phyloP scores from a whole-genome alignment of 1,140 invertebrate genomes.

The Gonioctena quinquepunctata region DNA sequence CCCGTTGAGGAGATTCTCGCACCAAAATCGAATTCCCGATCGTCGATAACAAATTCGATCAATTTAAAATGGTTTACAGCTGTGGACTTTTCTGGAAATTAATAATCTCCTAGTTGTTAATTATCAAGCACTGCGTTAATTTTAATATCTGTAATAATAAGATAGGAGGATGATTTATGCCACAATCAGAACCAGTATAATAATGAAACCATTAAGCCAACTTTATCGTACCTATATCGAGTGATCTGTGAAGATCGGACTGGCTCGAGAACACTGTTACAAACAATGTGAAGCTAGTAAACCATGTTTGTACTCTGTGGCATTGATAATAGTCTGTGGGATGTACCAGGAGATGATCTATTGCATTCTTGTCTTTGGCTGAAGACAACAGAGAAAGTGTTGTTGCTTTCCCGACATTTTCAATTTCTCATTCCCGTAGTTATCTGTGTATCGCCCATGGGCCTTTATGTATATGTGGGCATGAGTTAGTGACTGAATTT shows the following conservation, averaged over 20 bases:
- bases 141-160: slow-evolving; percentile 34
- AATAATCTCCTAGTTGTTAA: slow-evolving; percentile 24
- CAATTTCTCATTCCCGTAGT: slow-evolving; percentile 1
- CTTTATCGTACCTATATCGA: slow-evolving; percentile 33
- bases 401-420: neutral
- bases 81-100: slow-evolving; percentile 17
- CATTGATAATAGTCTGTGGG: neutral
- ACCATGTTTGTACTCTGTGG: slow-evolving; percentile 11
- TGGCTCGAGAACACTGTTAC: slow-evolving; percentile 15
- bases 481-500: neutral
- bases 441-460: no score
- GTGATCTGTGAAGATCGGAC: slow-evolving; percentile 23
- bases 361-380: neutral
- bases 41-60: slow-evolving; percentile 13
- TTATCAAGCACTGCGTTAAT: slow-evolving; percentile 31
- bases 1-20: neutral
- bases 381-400: neutral
- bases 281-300: slow-evolving; percentile 22
- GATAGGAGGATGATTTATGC: slow-evolving; percentile 30
- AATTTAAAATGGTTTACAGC: slow-evolving; percentile 15
- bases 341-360: neutral
- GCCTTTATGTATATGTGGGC: neutral
- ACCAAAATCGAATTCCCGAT: neutral
- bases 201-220: slow-evolving; percentile 37
- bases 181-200: slow-evolving; percentile 38